phyloP scores from a whole-genome alignment of 2,113 vertebrate genomes.

The Gymnogyps californianus region DNA sequence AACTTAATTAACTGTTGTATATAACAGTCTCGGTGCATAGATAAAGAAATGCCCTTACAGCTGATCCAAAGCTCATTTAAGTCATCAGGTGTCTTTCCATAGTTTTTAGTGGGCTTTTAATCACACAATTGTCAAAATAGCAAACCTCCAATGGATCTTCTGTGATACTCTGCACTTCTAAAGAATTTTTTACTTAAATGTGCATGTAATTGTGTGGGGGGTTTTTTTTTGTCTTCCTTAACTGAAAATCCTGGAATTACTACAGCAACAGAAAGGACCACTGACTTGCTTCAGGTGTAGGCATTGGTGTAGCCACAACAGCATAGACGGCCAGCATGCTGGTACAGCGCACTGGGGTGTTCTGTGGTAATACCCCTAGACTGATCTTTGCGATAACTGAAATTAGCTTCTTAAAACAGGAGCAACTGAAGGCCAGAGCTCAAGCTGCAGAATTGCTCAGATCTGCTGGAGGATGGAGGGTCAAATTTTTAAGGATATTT shows the following conservation, averaged over 20 bases:
- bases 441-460: not conserved
- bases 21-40: not conserved
- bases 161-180: not conserved
- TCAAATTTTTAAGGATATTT: not conserved
- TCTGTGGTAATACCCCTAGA: not conserved
- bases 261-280: not conserved
- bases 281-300: not conserved
- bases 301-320: not conserved
- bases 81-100: not conserved
- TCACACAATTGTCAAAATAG: not conserved
- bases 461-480: not conserved
- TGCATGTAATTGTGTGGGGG: not conserved
- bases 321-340: not conserved
- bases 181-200: not conserved
- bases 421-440: not conserved
- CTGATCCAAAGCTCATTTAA: conserved; percentile 22
- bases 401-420: not conserved
- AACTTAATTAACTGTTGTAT: not conserved
- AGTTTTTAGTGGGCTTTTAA: not conserved
- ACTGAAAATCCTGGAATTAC: not conserved
- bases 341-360: not conserved
- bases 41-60: conserved; percentile 27
- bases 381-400: not conserved
- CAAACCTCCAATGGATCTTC: not conserved
- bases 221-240: not conserved